These are phyloP conservation scores for Gastrophryne carolinensis DNA, from an alignment of 2,797 vertebrate species.

Conservation along the genomic window DNA sequence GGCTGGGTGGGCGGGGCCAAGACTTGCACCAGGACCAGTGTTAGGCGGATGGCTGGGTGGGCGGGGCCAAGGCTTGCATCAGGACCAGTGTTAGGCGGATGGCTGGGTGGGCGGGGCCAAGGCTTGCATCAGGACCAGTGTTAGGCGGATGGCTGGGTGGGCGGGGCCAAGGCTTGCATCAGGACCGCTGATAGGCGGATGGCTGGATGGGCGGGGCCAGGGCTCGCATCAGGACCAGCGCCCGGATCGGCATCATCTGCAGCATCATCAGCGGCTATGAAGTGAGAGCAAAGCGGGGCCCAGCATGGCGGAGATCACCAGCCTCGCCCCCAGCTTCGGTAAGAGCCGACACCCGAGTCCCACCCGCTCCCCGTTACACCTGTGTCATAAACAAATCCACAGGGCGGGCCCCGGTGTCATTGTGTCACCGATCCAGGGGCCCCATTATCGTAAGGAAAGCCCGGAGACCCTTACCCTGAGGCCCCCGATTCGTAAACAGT, in stretches of 20 bases:
- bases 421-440: too few relatives aligned
- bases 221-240: conserved; percentile 50
- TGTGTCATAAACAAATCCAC: too few relatives aligned
- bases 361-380: neutral
- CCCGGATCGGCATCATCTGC: neutral
- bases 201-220: neutral
- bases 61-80: conserved; percentile 18
- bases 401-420: too few relatives aligned
- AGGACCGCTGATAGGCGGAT: too few relatives aligned
- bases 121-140: conserved; percentile 50
- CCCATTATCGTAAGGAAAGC: too few relatives aligned
- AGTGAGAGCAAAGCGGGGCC: neutral
- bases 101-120: neutral
- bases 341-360: conserved; percentile 51
- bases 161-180: conserved; percentile 18
- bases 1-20: neutral
- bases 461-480: too few relatives aligned
- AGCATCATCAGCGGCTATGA: conserved; percentile 10
- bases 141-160: too few relatives aligned
- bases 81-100: conserved; percentile 55
- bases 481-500: too few relatives aligned
- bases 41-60: too few relatives aligned
- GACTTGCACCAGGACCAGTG: conserved; percentile 49
- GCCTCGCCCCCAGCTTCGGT: conserved; percentile 69
- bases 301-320: conserved; percentile 74